Evolutionary conservation across 2,113 vertebrate species (phyloP), one percentile per base, ranked within the genome.

Genomic region (Sitta europaea): DNA sequence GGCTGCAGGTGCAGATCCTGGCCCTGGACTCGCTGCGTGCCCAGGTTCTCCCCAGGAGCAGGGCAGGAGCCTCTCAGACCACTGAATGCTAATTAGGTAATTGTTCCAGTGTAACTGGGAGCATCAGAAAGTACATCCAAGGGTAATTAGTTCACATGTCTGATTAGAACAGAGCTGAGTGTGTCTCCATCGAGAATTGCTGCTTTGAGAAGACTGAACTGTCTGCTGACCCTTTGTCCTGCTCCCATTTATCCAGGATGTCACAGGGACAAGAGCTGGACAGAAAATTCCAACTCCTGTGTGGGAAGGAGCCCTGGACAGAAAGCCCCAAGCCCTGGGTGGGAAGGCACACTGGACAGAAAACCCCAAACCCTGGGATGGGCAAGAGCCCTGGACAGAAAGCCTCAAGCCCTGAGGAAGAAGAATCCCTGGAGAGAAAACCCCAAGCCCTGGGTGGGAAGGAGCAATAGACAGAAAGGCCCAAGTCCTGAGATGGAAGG

Each of bases 131-230:
- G 87, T 79, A 91, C 77, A 73, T 75, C 70, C 82, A 86, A 73
- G 87, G 78, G 85, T 96, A 94, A 96, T 96, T 91, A 96, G 93
- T 85, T 88, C 91, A 59, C 45, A 40, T 31, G 83, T 85, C 86
- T 92, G 94, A 92, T 89, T 73, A 62, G 33, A 89, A 53, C 33
- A 55, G 58, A 73, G 66, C 70, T 35, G 45, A 85, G 29, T 35
- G 42, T 62, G 35, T 58, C 67, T 96, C 87, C 91, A 57, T 2
- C 1, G 77, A 95, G 77, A 81, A 94, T 31, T 74, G 43, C 65
- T 8, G 80, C 70, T 90, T 78, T 67, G 84, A 89, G 70, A 68
- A 81, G 80, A 78, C 47, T 61, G 59, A 85, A 67, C 73, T 42
- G 66, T 36, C 86, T 91, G 88, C 65, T 67, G 61, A 94, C 79